Evolutionary conservation across 2,888 invertebrate species (phyloP), one percentile per base, ranked within the genome.

Genomic region (Leistus spinibarbis): DNA sequence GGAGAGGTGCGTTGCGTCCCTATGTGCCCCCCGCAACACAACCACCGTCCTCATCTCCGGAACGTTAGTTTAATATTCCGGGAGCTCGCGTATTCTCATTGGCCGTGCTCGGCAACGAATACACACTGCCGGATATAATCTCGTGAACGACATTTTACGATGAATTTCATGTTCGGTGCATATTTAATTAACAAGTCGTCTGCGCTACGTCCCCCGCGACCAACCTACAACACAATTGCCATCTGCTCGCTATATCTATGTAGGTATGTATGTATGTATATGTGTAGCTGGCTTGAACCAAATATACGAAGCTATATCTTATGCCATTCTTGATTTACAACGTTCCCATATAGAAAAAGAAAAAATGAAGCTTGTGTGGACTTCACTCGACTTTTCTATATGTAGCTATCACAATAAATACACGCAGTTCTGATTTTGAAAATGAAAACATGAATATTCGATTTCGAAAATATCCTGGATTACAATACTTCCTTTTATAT

Each of bases 111-210:
- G 72, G 76, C 75, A 75, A 76, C 73, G 76, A 79, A 79, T 80
- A 79, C 79, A 78, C 79, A 76, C 74, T 57, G 76, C 71, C 73
- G 81, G 80, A 82, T 83, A 83, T 83, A 83, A 83, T 82, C 82
- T 82, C 80, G 80, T 81, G 80, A 82, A 81, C 79, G 81, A 82
- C 82, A 82, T 81, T 83, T 82, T 81, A 81, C 81, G 82, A 83
- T 81, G 82, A 82, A 83, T 83, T 83, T 83, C 83, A 82, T 84
- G 83, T 83, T 84, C 82, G 82, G 82, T 83, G 83, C 86, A 86
- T 86, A 86, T 86, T 86, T 85, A 86, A 86, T 85, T 84, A 83
- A 83, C 83, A 83, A 83, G 79, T 79, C 78, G 53, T 27, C 78
- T 40, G 40, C 40, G 22, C 69, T 20, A 17, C 69, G 40, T 40